Percentiles rank a stretch among this genome's conserved stretches.
Conservation (phyloP, 2,888 invertebrate species). For the Diaprepes abbreviatus region DNA sequence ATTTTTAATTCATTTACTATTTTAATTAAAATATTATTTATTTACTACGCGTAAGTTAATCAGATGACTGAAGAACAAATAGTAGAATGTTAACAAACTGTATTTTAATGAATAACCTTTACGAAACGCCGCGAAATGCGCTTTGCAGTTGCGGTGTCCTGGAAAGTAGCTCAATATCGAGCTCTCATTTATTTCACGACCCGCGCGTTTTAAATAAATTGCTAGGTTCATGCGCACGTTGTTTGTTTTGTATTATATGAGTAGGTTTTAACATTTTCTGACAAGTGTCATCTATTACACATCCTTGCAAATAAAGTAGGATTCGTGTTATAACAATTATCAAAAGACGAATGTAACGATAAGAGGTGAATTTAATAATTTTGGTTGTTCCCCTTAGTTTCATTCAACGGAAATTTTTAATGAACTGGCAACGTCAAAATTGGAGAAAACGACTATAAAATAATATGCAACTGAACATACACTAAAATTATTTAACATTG, state of each 20-base stretch:
- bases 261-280: too few species aligned
- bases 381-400: too few species aligned
- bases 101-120: constrained; percentile 37
- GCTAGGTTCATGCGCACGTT: constrained; percentile 33
- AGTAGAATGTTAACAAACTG: constrained; percentile 22
- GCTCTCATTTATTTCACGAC: constrained; percentile 28
- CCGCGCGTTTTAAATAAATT: constrained; percentile 34
- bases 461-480: too few species aligned
- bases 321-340: too few species aligned
- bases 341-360: too few species aligned
- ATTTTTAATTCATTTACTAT: not conserved
- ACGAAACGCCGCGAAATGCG: constrained; percentile 32
- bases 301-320: too few species aligned
- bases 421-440: not conserved
- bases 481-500: too few species aligned
- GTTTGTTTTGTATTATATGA: too few species aligned
- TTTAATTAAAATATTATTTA: constrained; percentile 6
- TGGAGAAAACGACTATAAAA: too few species aligned
- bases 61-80: constrained; percentile 19
- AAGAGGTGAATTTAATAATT: too few species aligned
- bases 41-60: not conserved
- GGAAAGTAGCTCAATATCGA: constrained; percentile 46
- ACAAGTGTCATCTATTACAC: too few species aligned
- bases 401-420: too few species aligned
- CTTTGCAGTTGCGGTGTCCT: constrained; percentile 32